phyloP scores from a whole-genome alignment of 2,113 vertebrate species.

The Tenrec ecaudatus region DNA sequence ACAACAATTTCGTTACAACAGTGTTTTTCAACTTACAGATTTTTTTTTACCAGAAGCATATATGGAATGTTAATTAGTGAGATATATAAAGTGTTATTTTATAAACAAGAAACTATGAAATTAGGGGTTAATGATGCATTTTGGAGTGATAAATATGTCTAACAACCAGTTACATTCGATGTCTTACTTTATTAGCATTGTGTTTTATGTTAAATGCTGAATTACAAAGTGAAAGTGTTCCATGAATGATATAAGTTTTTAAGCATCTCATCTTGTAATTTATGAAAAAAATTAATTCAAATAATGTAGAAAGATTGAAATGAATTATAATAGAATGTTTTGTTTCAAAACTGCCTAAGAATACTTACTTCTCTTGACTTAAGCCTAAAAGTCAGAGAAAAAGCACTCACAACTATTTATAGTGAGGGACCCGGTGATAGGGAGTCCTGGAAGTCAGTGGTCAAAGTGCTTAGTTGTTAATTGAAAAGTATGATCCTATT shows the following conservation, averaged over 20 bases:
- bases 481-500: neutral
- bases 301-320: constrained; percentile 34
- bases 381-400: constrained; percentile 42
- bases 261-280: constrained; percentile 46
- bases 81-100: constrained; percentile 49
- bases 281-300: constrained; percentile 33
- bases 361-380: constrained; percentile 55
- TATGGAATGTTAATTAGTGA: neutral
- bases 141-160: constrained; percentile 43
- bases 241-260: constrained; percentile 26
- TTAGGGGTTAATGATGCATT: neutral
- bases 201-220: constrained; percentile 28
- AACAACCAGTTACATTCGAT: constrained; percentile 32
- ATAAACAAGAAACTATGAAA: constrained; percentile 56
- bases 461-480: neutral
- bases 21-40: neutral
- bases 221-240: neutral
- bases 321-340: neutral
- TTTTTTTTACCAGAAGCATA: constrained; percentile 26
- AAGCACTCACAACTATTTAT: neutral
- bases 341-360: constrained; percentile 43
- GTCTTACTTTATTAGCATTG: constrained; percentile 56
- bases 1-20: neutral
- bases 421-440: constrained; percentile 30
- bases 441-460: neutral